A percentile compares a stretch with the other conserved stretches of the same genome.
Evolutionary conservation across 64 coral and sea anemone species (phyloP).

Genomic region (Stichodactyla mertensii): DNA sequence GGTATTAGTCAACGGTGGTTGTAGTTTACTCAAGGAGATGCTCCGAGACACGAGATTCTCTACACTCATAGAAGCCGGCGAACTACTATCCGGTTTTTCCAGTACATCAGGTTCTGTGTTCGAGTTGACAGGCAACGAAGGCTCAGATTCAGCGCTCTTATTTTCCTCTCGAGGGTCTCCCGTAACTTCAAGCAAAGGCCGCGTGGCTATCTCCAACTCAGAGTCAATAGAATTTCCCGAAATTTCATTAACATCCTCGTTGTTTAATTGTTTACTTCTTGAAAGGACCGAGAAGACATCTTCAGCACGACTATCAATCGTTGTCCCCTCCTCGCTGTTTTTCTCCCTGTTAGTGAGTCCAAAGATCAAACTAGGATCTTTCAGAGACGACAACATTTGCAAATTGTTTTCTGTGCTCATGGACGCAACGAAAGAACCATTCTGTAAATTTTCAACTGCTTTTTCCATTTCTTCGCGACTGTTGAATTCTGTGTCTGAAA

Average conservation of each 20-base stretch:
- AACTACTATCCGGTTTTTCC: background rate
- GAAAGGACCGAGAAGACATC: background rate
- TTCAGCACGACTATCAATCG: background rate
- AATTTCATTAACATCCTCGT: background rate
- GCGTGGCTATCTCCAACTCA: background rate
- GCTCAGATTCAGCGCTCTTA: background rate
- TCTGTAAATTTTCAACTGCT: conserved; percentile 22
- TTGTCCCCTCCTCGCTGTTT: background rate
- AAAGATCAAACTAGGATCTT: conserved; percentile 27
- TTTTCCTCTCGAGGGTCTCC: background rate
- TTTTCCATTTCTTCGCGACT: conserved; percentile 20
- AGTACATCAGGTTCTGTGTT: background rate
- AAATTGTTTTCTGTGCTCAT: conserved; percentile 19
- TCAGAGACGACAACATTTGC: conserved; percentile 22
- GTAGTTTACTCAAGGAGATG: conserved; percentile 41
- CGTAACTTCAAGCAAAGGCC: background rate
- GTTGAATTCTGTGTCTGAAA: conserved; percentile 54
- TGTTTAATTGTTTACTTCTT: background rate
- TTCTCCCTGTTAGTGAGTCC: background rate
- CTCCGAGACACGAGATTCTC: conserved; percentile 55
- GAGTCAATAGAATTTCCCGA: background rate
- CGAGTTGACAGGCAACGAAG: background rate
- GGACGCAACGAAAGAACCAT: background rate
- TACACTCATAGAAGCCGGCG: background rate
- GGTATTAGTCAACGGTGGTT: conserved; percentile 44